Evolutionary conservation across 2,113 vertebrate genomes (phyloP).

Genomic region (Picathartes gymnocephalus): DNA sequence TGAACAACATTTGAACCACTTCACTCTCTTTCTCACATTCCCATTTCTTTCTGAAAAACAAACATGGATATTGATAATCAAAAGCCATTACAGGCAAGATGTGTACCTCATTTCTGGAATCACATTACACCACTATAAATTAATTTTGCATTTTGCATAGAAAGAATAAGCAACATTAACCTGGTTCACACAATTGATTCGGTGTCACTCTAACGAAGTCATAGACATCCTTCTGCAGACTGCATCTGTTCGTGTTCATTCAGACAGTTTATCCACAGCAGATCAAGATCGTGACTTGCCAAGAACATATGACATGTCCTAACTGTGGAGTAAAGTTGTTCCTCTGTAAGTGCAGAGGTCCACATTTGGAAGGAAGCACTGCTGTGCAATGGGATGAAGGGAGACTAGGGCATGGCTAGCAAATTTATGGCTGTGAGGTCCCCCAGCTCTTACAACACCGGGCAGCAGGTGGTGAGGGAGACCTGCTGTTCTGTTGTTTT

Average conservation of each 20-base stretch:
- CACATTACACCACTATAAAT: neutral
- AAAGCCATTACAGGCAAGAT: slow-evolving; percentile 8
- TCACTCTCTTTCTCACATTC: neutral
- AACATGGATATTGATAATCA: neutral
- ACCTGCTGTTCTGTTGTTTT: neutral
- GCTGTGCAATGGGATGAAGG: neutral
- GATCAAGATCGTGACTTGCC: neutral
- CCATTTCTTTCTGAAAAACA: neutral
- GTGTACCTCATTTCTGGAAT: neutral
- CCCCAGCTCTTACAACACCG: neutral
- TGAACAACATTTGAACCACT: neutral
- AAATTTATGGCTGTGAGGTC: neutral
- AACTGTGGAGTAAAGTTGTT: neutral
- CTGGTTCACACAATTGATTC: neutral
- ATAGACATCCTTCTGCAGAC: neutral
- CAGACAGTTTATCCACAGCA: neutral
- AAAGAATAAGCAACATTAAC: neutral
- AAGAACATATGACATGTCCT: neutral
- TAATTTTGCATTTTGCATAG: slow-evolving; percentile 22
- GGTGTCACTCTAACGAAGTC: neutral
- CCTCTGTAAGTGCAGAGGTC: neutral
- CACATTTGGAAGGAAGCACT: neutral
- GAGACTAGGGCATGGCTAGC: neutral
- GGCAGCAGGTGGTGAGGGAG: neutral
- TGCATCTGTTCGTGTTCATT: neutral